A percentile compares a stretch with the other conserved stretches of the same genome.
These are phyloP conservation scores for Trichacis sp. DNA, from an alignment of 2,888 invertebrate species.

Conservation along the genomic window DNA sequence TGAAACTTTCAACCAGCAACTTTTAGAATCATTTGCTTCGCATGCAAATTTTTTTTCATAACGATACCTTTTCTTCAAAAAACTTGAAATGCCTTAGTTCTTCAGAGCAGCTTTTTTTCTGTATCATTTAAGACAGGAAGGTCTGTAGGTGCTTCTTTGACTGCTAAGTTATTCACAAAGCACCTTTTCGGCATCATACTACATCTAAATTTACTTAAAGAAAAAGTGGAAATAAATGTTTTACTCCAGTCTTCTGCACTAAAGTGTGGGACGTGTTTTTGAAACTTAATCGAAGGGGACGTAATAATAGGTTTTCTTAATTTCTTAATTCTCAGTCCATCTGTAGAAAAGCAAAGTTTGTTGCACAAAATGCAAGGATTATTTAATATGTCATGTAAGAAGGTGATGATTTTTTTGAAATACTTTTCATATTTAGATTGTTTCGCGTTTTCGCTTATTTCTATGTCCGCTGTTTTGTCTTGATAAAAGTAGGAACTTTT, in stretches of 20 bases:
- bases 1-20: conserved; percentile 12
- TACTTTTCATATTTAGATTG: too few relatives aligned
- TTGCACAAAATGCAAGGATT: too few relatives aligned
- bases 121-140: conserved; percentile 45
- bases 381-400: too few relatives aligned
- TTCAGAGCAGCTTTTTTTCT: conserved; percentile 50
- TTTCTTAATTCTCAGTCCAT: too few relatives aligned
- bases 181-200: conserved; percentile 47
- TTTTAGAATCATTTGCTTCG: conserved; percentile 45
- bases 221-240: conserved; percentile 30
- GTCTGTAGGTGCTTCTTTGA: conserved; percentile 32
- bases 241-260: too few relatives aligned
- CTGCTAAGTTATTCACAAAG: conserved; percentile 44
- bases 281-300: too few relatives aligned
- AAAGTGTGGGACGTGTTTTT: too few relatives aligned
- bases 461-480: too few relatives aligned
- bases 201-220: conserved; percentile 36
- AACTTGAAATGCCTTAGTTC: conserved; percentile 21
- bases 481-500: too few relatives aligned
- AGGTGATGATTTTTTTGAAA: too few relatives aligned
- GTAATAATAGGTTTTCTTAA: background rate
- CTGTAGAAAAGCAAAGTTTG: too few relatives aligned
- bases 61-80: conserved; percentile 44
- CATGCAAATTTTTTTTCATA: conserved; percentile 49
- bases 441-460: too few relatives aligned